phyloP scores from a whole-genome alignment of 2,888 invertebrate genomes.

The Drosophila mimica region DNA sequence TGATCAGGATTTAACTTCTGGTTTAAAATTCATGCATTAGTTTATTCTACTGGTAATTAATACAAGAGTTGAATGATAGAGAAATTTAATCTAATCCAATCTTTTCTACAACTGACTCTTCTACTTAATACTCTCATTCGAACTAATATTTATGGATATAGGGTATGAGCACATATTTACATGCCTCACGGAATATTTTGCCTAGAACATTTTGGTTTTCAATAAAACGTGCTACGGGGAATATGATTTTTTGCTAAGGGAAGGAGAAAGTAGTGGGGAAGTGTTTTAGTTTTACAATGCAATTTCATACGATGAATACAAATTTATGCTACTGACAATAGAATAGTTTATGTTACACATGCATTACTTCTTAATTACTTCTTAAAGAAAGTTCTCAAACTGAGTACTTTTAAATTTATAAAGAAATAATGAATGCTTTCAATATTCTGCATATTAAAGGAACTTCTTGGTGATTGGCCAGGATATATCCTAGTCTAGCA shows the following conservation, averaged over 20 bases:
- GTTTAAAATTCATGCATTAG: neutral
- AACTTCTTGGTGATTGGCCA: neutral
- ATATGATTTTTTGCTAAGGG: constrained; percentile 3
- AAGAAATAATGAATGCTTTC: neutral
- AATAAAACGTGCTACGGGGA: constrained; percentile 27
- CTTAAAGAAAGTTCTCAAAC: too few species aligned
- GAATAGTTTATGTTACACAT: neutral
- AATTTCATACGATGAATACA: neutral
- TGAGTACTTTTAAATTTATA: neutral
- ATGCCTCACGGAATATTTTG: constrained; percentile 6
- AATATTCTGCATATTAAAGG: neutral
- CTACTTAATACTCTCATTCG: neutral
- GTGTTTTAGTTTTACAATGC: neutral
- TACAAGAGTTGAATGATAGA: neutral
- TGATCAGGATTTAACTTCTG: neutral
- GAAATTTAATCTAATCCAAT: neutral
- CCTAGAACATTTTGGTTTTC: constrained; percentile 20
- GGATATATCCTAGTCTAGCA: constrained; percentile 24
- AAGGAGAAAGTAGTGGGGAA: neutral
- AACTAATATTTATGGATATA: neutral
- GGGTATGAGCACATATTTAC: constrained; percentile 18
- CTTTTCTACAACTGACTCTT: neutral
- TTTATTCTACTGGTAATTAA: neutral
- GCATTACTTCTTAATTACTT: too few species aligned
- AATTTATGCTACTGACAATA: neutral